Conservation (phyloP, 2,113 vertebrate genomes). For the Phaethon lepturus region DNA sequence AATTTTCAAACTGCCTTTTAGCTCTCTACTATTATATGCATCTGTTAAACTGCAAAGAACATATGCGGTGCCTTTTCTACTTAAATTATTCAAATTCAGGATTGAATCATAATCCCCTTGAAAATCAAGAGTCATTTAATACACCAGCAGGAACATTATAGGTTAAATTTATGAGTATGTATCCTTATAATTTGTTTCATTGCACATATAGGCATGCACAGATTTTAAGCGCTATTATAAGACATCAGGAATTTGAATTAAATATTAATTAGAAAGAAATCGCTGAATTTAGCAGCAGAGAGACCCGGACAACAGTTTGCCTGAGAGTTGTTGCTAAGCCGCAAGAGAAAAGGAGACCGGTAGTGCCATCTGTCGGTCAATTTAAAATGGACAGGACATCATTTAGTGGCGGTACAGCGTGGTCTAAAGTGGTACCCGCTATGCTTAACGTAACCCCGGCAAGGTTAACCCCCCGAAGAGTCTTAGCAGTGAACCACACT, state of each 20-base stretch:
- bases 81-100: constrained; percentile 46
- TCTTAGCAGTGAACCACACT: rapidly evolving
- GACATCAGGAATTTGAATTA: constrained; percentile 26
- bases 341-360: constrained; percentile 60
- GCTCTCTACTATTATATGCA: not conserved
- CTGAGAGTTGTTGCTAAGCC: not conserved
- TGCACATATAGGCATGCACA: not conserved
- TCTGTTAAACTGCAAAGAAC: not conserved
- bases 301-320: not conserved
- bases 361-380: constrained; percentile 82
- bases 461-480: not conserved
- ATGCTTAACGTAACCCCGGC: rapidly evolving
- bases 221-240: not conserved
- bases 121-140: constrained; percentile 28
- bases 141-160: not conserved
- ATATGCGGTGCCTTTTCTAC: not conserved
- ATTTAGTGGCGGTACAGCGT: not conserved
- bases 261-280: constrained; percentile 54
- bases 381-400: constrained; percentile 1
- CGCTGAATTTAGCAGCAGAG: constrained; percentile 1
- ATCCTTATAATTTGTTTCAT: constrained; percentile 12
- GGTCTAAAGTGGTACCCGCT: not conserved
- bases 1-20: not conserved
- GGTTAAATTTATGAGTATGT: constrained; percentile 49
- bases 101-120: not conserved